Evolutionary conservation across 2,113 vertebrate genomes (phyloP), one percentile per base, ranked within the genome.

Genomic region (Vireo altiloquus): DNA sequence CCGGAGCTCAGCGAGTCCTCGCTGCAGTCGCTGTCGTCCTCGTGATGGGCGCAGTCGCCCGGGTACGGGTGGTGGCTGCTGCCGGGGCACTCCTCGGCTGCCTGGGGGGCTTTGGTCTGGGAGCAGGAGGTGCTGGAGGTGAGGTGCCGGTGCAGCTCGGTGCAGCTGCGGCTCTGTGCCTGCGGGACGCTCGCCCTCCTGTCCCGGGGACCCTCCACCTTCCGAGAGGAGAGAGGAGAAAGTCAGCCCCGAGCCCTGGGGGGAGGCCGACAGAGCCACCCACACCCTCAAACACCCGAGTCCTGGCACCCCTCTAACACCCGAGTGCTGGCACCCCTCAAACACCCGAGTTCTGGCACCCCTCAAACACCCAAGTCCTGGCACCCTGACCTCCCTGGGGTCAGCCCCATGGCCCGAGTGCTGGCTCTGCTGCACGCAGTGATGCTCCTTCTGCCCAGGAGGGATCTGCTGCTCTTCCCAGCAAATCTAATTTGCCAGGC

Each of bases 61-160:
- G 11, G 71, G 39, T 79, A 63, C 0, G 13, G 20, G 35, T 69
- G 64, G 37, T 40, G 80, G 82, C 7, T 40, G 82, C 83, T 13
- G 40, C 93, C 56, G 11, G 74, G 89, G 64, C 89, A 93, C 56
- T 93, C 79, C 42, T 98, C 98, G 0, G 96, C 92, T 2, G 87
- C 87, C 16, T 10, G 83, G 24, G 75, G 16, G 53, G 96, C 96
- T 97, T 98, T 97, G 2, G 94, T 80, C 92, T 97, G 98, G 59
- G 97, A 90, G 72, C 96, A 96, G 77, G 91, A 66, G 1, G 49
- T 5, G 31, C 95, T 63, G 0, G 98, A 98, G 87, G 98, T 99
- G 96, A 99, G 99, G 98, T 99, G 99, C 77, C 98, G 99, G 91
- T 99, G 99, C 76, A 99, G 98, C 93, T 99, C 99, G 0, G 98